Percentiles rank a stretch among this genome's conserved stretches.
Evolutionary conservation across 1,140 invertebrate genomes (phyloP).

Genomic region (Pantala flavescens): DNA sequence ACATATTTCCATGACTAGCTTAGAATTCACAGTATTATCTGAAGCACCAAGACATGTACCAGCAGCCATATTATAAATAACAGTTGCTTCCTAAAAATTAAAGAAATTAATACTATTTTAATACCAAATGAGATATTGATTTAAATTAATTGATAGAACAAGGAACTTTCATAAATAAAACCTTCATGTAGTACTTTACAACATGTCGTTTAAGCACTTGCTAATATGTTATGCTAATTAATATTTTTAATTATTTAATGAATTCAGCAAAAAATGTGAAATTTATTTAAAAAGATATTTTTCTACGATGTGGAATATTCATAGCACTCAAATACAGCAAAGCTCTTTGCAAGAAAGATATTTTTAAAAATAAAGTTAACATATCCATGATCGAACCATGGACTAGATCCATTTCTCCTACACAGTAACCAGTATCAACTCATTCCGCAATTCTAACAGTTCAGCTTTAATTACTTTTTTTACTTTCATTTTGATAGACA

Average conservation of each 20-base stretch:
- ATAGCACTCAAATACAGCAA: too few species aligned
- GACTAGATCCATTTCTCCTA: too few species aligned
- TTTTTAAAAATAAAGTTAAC: too few species aligned
- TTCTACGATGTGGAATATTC: too few species aligned
- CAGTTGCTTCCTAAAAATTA: constrained; percentile 46
- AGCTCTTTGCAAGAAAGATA: too few species aligned
- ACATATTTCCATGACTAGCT: constrained; percentile 60
- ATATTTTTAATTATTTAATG: background rate
- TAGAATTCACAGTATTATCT: constrained; percentile 38
- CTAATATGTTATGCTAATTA: background rate
- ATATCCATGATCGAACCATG: too few species aligned
- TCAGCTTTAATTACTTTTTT: too few species aligned
- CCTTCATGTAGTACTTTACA: background rate
- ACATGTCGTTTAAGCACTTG: background rate
- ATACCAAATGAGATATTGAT: background rate
- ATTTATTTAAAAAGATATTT: too few species aligned
- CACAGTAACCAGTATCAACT: too few species aligned
- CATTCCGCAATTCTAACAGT: too few species aligned
- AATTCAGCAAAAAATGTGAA: background rate
- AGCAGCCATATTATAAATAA: constrained; percentile 75
- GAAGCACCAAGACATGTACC: constrained; percentile 67
- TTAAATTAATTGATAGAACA: constrained; percentile 10
- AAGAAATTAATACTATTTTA: constrained; percentile 15
- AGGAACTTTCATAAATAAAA: background rate
- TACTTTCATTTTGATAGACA: too few species aligned